Evolutionary conservation across 1,140 invertebrate species (phyloP).

Genomic region (Tetramorium parvispinum): DNA sequence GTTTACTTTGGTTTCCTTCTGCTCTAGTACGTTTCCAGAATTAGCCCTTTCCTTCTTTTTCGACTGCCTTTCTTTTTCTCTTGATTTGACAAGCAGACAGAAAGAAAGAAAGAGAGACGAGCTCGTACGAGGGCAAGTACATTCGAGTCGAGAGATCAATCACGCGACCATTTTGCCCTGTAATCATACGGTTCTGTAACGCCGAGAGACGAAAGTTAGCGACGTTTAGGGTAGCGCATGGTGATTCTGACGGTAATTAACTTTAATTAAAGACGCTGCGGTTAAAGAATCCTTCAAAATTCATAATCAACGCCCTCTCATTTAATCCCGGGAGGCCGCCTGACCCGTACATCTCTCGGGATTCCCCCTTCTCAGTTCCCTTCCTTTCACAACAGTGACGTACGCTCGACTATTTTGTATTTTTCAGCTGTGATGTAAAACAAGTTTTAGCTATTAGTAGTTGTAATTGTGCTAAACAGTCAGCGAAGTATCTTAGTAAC

Average conservation of each 20-base stretch:
- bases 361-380: neutral
- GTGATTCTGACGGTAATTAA: conserved; percentile 74
- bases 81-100: conserved; percentile 13
- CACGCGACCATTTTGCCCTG: conserved; percentile 59
- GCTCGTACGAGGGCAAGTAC: conserved; percentile 10
- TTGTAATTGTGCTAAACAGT: neutral
- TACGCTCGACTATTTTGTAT: conserved; percentile 21
- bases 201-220: conserved; percentile 67
- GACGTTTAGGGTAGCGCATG: conserved; percentile 71
- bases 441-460: neutral
- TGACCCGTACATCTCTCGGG: conserved; percentile 50
- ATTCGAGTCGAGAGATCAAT: conserved; percentile 64
- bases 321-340: conserved; percentile 63
- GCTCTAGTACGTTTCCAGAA: neutral
- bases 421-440: neutral
- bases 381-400: conserved; percentile 37
- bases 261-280: conserved; percentile 74
- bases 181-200: conserved; percentile 64
- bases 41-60: neutral
- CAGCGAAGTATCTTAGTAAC: neutral
- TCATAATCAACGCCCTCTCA: conserved; percentile 74
- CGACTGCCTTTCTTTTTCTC: neutral
- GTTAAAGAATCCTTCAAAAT: conserved; percentile 73
- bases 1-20: neutral
- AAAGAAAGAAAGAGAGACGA: neutral